Percentiles rank a stretch among this genome's conserved stretches.
Evolutionary conservation across 2,888 invertebrate species (phyloP).

Genomic region (Parnassius apollo): DNA sequence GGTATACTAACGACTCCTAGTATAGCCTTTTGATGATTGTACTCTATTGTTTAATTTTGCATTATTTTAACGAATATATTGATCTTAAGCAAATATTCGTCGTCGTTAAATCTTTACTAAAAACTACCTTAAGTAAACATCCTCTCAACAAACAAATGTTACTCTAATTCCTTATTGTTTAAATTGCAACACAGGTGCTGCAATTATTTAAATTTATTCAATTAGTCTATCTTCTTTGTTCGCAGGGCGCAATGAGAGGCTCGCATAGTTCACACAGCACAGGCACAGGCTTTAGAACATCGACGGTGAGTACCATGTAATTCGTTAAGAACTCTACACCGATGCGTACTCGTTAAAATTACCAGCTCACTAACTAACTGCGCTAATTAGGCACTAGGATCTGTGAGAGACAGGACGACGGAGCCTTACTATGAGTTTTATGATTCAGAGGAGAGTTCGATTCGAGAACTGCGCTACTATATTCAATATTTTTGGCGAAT

Average conservation of each 20-base stretch:
- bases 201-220: constrained; percentile 14
- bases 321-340: constrained; percentile 31
- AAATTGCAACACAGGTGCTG: no score
- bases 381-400: constrained; percentile 32
- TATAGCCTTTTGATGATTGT: no score
- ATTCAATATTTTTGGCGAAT: not conserved
- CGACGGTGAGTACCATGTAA: constrained; percentile 49
- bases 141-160: no score
- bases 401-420: constrained; percentile 22
- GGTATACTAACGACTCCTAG: no score
- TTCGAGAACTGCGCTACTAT: constrained; percentile 8
- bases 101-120: no score
- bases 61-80: no score
- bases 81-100: no score
- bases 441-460: not conserved
- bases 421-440: constrained; percentile 5
- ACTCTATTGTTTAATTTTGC: no score
- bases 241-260: constrained; percentile 46
- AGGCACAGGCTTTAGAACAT: constrained; percentile 42
- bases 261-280: constrained; percentile 34
- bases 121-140: no score
- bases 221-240: constrained; percentile 32
- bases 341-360: constrained; percentile 35
- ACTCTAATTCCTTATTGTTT: no score
- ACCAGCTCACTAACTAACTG: constrained; percentile 34